Evolutionary conservation across 2,888 invertebrate species (phyloP).

Genomic region (Drosophila putrida): DNA sequence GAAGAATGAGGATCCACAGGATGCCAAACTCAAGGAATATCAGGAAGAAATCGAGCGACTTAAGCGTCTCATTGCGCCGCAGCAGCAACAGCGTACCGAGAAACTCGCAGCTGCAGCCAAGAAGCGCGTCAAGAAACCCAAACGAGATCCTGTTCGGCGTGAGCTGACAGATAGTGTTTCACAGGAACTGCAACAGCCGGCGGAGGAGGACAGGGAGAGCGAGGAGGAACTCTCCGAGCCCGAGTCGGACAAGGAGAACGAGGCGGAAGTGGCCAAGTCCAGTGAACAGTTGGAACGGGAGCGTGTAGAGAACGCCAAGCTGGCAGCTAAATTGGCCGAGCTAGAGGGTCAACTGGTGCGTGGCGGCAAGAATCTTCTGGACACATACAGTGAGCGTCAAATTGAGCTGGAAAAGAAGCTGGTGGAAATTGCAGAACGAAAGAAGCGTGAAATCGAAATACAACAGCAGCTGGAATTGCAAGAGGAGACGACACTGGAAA

Average conservation of each 20-base stretch:
- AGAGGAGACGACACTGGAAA: conserved; percentile 96
- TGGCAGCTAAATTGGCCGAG: conserved; percentile 92
- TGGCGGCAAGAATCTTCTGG: conserved; percentile 97
- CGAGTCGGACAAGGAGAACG: conserved; percentile 84
- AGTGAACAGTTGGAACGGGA: conserved; percentile 88
- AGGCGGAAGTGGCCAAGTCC: conserved; percentile 82
- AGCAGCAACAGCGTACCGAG: conserved; percentile 84
- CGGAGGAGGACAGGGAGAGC: conserved; percentile 84
- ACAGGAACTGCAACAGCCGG: conserved; percentile 37
- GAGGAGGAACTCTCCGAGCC: conserved; percentile 69
- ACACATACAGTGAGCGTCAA: conserved; percentile 97
- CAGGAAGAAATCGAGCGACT: conserved; percentile 96
- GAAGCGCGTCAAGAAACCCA: conserved; percentile 77
- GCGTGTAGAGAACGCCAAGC: conserved; percentile 90
- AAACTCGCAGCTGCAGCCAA: conserved; percentile 68
- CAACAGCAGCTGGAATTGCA: conserved; percentile 96
- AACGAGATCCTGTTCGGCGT: conserved; percentile 74
- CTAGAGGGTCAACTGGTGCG: conserved; percentile 97
- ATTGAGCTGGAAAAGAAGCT: conserved; percentile 93
- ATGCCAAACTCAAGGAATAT: conserved; percentile 97
- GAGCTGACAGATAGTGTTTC: conserved; percentile 67
- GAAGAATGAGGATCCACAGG: conserved; percentile 99
- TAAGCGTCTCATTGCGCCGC: conserved; percentile 85
- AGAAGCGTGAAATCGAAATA: conserved; percentile 91
- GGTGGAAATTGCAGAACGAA: conserved; percentile 95